Evolutionary conservation across 2,797 vertebrate species (phyloP).

Genomic region (Scarus forsteni): DNA sequence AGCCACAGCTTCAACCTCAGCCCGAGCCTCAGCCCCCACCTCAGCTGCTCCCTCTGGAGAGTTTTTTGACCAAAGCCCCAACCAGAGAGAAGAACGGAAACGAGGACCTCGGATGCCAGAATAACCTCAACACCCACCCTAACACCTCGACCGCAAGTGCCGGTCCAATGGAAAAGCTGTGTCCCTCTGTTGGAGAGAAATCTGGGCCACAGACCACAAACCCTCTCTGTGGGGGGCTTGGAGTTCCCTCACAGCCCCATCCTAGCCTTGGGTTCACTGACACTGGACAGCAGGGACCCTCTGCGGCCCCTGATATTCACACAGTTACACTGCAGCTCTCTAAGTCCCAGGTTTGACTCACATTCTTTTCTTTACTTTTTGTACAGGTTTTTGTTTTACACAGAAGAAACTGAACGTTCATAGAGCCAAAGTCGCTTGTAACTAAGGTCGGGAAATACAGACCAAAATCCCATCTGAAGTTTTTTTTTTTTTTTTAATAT

Average conservation of each 20-base stretch:
- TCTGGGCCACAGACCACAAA: constrained; percentile 61
- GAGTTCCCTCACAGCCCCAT: constrained; percentile 71
- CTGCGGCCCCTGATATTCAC: constrained; percentile 88
- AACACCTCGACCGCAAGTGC: constrained; percentile 49
- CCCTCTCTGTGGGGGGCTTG: constrained; percentile 66
- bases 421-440: background rate
- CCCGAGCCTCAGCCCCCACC: constrained; percentile 62
- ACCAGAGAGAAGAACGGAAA: constrained; percentile 71
- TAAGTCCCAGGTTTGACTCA: constrained; percentile 90
- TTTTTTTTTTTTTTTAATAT: too few relatives aligned
- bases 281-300: constrained; percentile 77
- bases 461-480: too few relatives aligned
- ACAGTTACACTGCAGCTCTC: constrained; percentile 95
- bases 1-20: constrained; percentile 64
- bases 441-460: background rate
- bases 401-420: background rate
- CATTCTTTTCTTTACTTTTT: constrained; percentile 14
- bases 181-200: constrained; percentile 71
- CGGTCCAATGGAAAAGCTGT: constrained; percentile 78
- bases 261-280: constrained; percentile 75
- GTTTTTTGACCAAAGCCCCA: constrained; percentile 76
- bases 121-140: constrained; percentile 55
- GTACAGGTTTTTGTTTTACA: background rate
- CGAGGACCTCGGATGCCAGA: constrained; percentile 62
- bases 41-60: constrained; percentile 75